These are phyloP conservation scores for Neuroterus valhalla DNA, from an alignment of 1,140 invertebrate species.

Conservation along the genomic window DNA sequence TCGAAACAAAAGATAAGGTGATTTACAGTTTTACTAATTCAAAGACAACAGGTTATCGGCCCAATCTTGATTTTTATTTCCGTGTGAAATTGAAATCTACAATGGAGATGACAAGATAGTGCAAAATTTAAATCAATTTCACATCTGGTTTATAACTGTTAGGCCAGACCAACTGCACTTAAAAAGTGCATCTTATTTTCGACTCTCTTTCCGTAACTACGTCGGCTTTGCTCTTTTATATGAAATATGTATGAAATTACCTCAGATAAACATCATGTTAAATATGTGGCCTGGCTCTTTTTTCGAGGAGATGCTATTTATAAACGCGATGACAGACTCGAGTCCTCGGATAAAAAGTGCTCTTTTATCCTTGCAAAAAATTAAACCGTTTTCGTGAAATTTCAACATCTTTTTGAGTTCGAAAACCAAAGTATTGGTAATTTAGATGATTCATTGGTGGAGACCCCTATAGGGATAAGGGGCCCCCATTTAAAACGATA, in stretches of 20 bases:
- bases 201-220: background rate
- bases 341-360: conserved; percentile 9
- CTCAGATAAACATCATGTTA: conserved; percentile 25
- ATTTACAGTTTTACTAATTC: conserved; percentile 11
- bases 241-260: conserved; percentile 30
- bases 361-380: background rate
- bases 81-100: background rate
- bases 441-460: too few relatives aligned
- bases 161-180: background rate
- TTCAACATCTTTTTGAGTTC: too few relatives aligned
- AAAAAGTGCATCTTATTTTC: conserved; percentile 20
- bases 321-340: conserved; percentile 11
- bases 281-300: conserved; percentile 23
- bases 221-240: conserved; percentile 19
- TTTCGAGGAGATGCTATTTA: conserved; percentile 25
- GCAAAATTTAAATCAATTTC: too few relatives aligned
- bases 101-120: too few relatives aligned
- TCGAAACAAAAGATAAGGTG: conserved; percentile 19
- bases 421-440: too few relatives aligned
- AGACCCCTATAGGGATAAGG: too few relatives aligned
- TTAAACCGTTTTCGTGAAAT: too few relatives aligned
- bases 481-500: too few relatives aligned
- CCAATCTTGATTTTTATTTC: background rate
- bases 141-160: too few relatives aligned
- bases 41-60: background rate